phyloP scores from a whole-genome alignment of 2,113 vertebrate species.

The Chelonoidis abingdonii region DNA sequence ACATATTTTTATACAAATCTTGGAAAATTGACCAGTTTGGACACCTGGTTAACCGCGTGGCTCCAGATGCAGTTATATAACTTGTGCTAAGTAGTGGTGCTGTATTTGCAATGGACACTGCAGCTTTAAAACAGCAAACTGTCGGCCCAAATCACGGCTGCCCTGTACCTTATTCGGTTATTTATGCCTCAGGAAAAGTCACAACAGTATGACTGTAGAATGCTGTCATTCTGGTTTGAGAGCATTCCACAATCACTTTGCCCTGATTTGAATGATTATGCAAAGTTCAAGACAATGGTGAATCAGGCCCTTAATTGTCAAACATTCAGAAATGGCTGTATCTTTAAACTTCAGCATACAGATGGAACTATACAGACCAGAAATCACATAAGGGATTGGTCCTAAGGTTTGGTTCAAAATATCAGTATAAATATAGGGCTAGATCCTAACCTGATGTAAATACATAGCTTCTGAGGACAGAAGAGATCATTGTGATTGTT shows the following conservation, averaged over 20 bases:
- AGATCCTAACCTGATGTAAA: background rate
- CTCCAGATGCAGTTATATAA: background rate
- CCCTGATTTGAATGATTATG: background rate
- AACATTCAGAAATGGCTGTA: background rate
- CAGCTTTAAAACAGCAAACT: background rate
- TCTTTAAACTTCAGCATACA: background rate
- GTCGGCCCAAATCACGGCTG: background rate
- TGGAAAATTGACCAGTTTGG: background rate
- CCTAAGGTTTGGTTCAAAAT: background rate
- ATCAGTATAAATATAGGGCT: background rate
- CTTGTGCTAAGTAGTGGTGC: background rate
- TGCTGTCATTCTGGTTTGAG: background rate
- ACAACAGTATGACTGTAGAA: background rate
- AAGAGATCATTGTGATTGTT: background rate
- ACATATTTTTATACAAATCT: slow-evolving; percentile 41
- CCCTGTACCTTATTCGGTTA: background rate
- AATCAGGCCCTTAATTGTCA: background rate
- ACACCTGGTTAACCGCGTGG: background rate
- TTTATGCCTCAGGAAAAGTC: background rate
- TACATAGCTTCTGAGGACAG: background rate
- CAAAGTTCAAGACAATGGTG: background rate
- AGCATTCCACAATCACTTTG: background rate
- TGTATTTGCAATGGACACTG: background rate
- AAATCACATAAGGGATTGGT: background rate
- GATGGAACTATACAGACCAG: background rate